Conservation (phyloP, 2,113 vertebrate species). For the Rhea pennata region DNA sequence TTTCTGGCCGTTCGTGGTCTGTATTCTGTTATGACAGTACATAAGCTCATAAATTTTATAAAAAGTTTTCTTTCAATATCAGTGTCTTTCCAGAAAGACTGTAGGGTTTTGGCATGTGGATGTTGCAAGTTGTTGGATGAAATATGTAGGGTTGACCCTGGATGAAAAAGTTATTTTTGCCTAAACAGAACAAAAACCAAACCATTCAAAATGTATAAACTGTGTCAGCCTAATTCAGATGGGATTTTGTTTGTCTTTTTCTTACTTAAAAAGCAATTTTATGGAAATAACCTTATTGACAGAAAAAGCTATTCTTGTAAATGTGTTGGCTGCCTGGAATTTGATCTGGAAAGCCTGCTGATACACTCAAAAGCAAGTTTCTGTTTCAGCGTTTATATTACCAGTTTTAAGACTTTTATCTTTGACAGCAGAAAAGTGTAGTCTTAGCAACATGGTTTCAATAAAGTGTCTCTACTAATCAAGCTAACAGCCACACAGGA, state of each 20-base stretch:
- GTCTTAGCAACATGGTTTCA: background rate
- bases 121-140: background rate
- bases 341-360: background rate
- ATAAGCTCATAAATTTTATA: background rate
- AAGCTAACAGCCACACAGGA: background rate
- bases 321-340: background rate
- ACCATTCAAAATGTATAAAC: background rate
- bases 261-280: background rate
- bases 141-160: background rate
- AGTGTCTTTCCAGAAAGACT: background rate
- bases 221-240: background rate
- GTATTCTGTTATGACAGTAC: background rate
- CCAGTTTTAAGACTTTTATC: background rate
- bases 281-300: background rate
- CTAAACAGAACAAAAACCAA: background rate
- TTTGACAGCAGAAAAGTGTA: background rate
- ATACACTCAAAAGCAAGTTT: background rate
- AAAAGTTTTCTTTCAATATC: background rate
- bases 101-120: background rate
- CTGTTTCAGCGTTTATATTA: slow-evolving; percentile 6
- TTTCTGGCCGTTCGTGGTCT: background rate
- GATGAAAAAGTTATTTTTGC: background rate
- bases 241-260: background rate
- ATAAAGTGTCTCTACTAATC: slow-evolving; percentile 32
- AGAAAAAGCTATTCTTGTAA: background rate